A percentile compares a stretch with the other conserved stretches of the same genome.
These are phyloP conservation scores for Craseonycteris thonglongyai DNA, from an alignment of 2,113 vertebrate genomes.

Conservation along the genomic window DNA sequence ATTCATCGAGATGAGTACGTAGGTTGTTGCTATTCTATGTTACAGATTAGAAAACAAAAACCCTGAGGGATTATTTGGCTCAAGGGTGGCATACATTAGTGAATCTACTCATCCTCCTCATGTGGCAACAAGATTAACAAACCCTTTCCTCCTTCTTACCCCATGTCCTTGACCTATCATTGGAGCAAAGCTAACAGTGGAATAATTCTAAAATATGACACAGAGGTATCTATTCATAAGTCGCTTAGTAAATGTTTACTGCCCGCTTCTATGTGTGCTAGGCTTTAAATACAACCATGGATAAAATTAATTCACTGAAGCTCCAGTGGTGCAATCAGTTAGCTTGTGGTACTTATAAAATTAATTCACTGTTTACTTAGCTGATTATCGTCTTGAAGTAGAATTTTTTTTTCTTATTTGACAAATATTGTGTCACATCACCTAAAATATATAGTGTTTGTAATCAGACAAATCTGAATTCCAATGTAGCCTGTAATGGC, in stretches of 20 bases:
- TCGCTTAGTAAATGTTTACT: constrained; percentile 6
- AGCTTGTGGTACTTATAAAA: too few relatives aligned
- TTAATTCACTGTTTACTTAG: not conserved
- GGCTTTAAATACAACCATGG: not conserved
- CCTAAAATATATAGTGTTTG: not conserved
- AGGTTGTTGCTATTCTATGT: not conserved
- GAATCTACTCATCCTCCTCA: not conserved
- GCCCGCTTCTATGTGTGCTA: not conserved
- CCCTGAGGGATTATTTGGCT: not conserved
- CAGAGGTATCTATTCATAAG: not conserved
- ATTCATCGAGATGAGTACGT: not conserved
- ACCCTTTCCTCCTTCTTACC: not conserved
- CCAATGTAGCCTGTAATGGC: not conserved
- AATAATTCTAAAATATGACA: constrained; percentile 31
- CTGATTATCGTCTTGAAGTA: not conserved
- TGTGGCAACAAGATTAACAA: not conserved
- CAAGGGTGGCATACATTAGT: not conserved
- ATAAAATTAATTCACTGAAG: constrained; percentile 26
- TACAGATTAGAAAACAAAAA: not conserved
- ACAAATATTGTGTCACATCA: not conserved
- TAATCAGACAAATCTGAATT: not conserved
- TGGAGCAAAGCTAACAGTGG: not conserved
- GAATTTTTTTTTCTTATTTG: not conserved
- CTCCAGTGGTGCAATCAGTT: too few relatives aligned
- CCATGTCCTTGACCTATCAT: not conserved